Base-by-base conservation (phyloP, 1,140 invertebrate species). In the Solenopsis invicta region DNA sequence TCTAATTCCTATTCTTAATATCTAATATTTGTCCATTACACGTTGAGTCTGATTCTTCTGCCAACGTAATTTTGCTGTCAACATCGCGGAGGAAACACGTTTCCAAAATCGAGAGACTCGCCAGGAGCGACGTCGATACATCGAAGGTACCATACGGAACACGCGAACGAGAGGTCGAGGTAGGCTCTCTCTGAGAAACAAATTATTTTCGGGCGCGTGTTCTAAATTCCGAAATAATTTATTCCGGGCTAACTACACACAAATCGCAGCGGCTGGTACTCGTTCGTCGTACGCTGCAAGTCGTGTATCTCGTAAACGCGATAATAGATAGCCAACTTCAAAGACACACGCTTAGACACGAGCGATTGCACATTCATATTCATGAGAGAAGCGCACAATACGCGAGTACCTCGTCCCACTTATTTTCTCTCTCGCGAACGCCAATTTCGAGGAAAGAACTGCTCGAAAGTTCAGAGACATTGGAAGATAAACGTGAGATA, bases 291-390 rank as follows among this genome's bases (percentile, higher is more conserved):
- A 6, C 48, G 50, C 37, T 29, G 54, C n/a, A 64, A 61, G 45
- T 34, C 18, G 9, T 29, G 29, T 85, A 78, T 85, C 88, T 87
- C 59, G 48, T 76, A 75, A 84, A 87, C 48, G 72, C 16, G 67
- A 64, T 89, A 78, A 88, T 71, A 81, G 78, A 89, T 89, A 74
- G 21, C 50, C 59, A 84, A 74, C 78, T 72, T 84, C 77, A 82
- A 74, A 87, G 78, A 85, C 66, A 54, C 64, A 29, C 76, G 18
- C 64, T 67, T 66, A 78, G 76, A 74, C 61, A 71, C 34, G 4
- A n/a, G 21, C 72, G 37, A 81, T 75, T 84, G 72, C 56, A 48
- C 62, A 59, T 90, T 90, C 89, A 84, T 87, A 86, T 89, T 86
- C 75, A 80, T 88, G 75, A 52, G 84, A 74, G 54, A 54, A 21